Evolutionary conservation across 2,888 invertebrate species (phyloP), one percentile per base, ranked within the genome.

Genomic region (Toxonevra muliebris): DNA sequence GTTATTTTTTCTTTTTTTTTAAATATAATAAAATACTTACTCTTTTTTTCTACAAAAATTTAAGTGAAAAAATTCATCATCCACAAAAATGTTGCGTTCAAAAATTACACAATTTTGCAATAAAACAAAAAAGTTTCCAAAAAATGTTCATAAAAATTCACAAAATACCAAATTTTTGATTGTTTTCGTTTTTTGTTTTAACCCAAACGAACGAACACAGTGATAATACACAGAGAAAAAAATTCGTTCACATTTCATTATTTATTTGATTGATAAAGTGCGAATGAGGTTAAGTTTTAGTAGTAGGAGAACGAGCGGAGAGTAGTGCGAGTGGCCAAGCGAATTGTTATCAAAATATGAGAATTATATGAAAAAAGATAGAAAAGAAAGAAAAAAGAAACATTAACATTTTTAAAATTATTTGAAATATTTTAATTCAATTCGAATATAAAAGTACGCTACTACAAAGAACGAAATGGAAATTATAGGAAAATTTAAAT

Each of bases 31-130:
- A 69, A 79, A 82, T 84, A 84, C 84, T 84, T 83, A 84, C 84
- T 85, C 83, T 85, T 84, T 82, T 82, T 83, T 77, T 82, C 84
- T 84, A 83, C 77, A 79, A 60, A 77, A 75, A 74, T 79, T 68
- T 68, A 64, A 57, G 19, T 66, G 65, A 62, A 66, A 64, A 61
- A 68, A 68, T 72, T 67, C 59, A 61, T 43, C 60, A 67, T 63
- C 64, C 69, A 69, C 61, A 65, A 52, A 57, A 65, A 68, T 68
- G 69, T 71, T 72, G 73, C 72, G 70, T 72, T 68, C 69, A 71
- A 71, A 72, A 66, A 53, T 70, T 67, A 57, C 42, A 65, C 69
- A 66, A 43, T 65, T 65, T 57, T 43, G 65, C 65, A 64, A 19
- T 61, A 65, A 65, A 65, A 19, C 53, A 65, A 65, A 65, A 69